Evolutionary conservation across 2,888 invertebrate species (phyloP).

Genomic region (Harpalus rubripes): DNA sequence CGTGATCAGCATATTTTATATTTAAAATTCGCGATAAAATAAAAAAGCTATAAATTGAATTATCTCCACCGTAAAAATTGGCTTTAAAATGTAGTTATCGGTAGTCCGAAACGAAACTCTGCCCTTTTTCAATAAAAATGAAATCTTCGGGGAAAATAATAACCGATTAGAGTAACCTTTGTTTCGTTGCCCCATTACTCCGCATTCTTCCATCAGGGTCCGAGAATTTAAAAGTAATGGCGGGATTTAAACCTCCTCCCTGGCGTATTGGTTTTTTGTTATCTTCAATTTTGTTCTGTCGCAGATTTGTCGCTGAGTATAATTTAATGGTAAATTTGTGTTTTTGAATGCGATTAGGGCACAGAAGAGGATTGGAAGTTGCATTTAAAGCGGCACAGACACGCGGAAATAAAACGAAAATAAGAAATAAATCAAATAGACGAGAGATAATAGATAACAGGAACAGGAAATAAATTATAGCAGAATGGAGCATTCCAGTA

Average conservation of each 20-base stretch:
- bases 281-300: constrained; percentile 66
- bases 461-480: constrained; percentile 30
- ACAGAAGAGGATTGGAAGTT: constrained; percentile 21
- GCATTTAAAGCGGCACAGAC: constrained; percentile 33
- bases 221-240: constrained; percentile 61
- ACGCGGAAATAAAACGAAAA: constrained; percentile 30
- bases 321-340: constrained; percentile 66
- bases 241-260: constrained; percentile 41
- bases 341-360: constrained; percentile 64
- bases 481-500: constrained; percentile 11
- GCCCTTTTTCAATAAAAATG: constrained; percentile 12
- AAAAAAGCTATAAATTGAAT: background rate
- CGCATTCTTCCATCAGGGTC: constrained; percentile 29
- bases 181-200: constrained; percentile 38
- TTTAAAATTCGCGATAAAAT: background rate
- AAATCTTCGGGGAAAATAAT: constrained; percentile 27
- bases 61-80: background rate
- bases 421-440: constrained; percentile 37
- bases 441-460: constrained; percentile 25
- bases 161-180: constrained; percentile 34
- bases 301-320: constrained; percentile 66
- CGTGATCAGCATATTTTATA: background rate
- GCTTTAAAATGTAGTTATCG: background rate
- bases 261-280: constrained; percentile 65
- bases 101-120: background rate